phyloP scores from a whole-genome alignment of 92 coral and sea anemone species.

The Bergia puertoricense region DNA sequence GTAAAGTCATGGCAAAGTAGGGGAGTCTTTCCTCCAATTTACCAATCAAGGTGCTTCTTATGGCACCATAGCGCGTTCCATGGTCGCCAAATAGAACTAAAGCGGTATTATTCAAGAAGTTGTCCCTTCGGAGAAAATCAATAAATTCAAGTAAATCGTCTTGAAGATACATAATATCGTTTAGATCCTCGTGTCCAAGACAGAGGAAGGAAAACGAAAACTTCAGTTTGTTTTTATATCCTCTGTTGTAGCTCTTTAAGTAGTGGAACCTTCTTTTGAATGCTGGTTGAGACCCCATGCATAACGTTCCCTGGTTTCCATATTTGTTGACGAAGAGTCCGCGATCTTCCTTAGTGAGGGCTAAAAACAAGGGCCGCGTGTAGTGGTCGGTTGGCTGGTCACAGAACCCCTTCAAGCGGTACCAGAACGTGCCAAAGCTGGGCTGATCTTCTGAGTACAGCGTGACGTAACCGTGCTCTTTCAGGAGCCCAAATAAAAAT shows the following conservation, averaged over 20 bases:
- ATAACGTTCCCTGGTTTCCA: background rate
- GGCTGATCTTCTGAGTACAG: slow-evolving; percentile 65
- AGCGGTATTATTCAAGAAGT: slow-evolving; percentile 53
- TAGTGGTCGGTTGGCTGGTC: slow-evolving; percentile 63
- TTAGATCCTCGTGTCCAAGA: slow-evolving; percentile 64
- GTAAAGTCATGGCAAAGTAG: slow-evolving; percentile 53
- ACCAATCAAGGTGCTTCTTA: slow-evolving; percentile 60
- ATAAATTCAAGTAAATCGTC: slow-evolving; percentile 51
- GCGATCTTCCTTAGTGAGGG: slow-evolving; percentile 38
- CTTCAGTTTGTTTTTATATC: slow-evolving; percentile 57
- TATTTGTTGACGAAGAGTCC: background rate
- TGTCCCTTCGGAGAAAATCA: slow-evolving; percentile 33
- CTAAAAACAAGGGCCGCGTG: slow-evolving; percentile 55
- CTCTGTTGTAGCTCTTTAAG: slow-evolving; percentile 57
- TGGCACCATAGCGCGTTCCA: slow-evolving; percentile 65
- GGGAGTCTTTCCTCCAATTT: slow-evolving; percentile 68
- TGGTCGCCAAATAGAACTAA: slow-evolving; percentile 65
- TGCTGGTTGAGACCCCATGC: slow-evolving; percentile 60
- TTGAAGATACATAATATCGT: slow-evolving; percentile 47
- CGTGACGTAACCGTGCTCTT: slow-evolving; percentile 64
- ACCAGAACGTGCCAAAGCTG: slow-evolving; percentile 47
- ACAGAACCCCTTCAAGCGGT: slow-evolving; percentile 59
- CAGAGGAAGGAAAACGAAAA: slow-evolving; percentile 57
- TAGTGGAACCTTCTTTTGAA: slow-evolving; percentile 46
- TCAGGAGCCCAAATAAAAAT: slow-evolving; percentile 55